phyloP scores from a whole-genome alignment of 2,113 vertebrate species.

The Gorsachius goisagi region DNA sequence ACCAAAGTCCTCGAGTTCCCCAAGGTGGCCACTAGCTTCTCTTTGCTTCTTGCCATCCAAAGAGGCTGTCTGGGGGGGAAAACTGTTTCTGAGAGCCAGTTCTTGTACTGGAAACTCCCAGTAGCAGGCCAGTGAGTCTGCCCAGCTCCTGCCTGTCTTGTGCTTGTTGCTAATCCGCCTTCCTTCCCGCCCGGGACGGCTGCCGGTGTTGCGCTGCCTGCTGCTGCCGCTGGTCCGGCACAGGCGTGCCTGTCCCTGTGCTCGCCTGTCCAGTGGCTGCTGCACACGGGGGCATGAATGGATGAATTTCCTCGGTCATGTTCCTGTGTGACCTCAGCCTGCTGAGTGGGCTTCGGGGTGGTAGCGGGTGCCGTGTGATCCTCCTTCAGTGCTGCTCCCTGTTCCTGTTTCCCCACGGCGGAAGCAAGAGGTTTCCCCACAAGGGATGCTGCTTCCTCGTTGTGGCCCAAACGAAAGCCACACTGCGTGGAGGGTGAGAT shows the following conservation, averaged over 20 bases:
- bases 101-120: background rate
- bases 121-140: background rate
- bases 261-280: rapidly evolving
- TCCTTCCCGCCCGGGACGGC: background rate
- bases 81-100: background rate
- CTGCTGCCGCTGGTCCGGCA: background rate
- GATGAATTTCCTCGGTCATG: background rate
- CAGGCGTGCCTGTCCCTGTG: background rate
- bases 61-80: background rate
- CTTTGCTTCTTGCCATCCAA: background rate
- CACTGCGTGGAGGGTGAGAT: rapidly evolving
- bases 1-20: conserved; percentile 15
- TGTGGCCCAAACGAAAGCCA: background rate
- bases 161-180: background rate
- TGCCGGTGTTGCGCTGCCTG: background rate
- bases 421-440: background rate
- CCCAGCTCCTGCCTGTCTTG: conserved; percentile 16
- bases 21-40: background rate
- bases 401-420: rapidly evolving
- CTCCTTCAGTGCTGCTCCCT: background rate
- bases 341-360: background rate
- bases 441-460: background rate
- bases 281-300: rapidly evolving
- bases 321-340: rapidly evolving
- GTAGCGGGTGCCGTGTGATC: rapidly evolving